Base-by-base conservation (phyloP, 2,888 invertebrate species). In the Epinotia bilunana region DNA sequence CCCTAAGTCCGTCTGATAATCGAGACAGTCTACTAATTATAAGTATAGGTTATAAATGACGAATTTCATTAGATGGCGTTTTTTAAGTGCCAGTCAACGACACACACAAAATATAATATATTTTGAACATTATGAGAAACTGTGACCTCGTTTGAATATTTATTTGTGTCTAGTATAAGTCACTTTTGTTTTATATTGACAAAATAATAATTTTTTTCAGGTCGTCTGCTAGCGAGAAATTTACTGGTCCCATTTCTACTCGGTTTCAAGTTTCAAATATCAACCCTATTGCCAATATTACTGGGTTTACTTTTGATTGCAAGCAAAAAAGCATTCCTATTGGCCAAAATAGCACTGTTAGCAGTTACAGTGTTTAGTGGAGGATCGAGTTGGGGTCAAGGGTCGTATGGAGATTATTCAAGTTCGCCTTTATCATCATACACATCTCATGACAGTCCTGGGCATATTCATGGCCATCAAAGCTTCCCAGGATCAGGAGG, bases 191-290 rank as follows among this genome's bases (percentile, higher is more conserved):
- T 39, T 39, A 39, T 39, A 7, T 33, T 33, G 33, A 6, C 6
- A 0, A 33, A 6, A 6, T 71, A 18, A 57, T 74, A 77, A 28
- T 78, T 72, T 74, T 76, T 96, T 95, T 78, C 94, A 97, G 97
- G 96, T 79, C 95, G 96, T 20, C 89, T 97, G 39, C 83, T 97
- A 77, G 95, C 97, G 70, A 95, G 96, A 79, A 96, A 96, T 78
- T 95, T 97, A 73, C 83, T 97, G n/a, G 91, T 98, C 20, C 97
- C 97, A 33, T 95, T 97, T 81, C 94, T 98, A 1, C 93, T 97
- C 13, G 97, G 97, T 9, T 95, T 97, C 79, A 97, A 97, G 89
- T 97, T 98, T 84, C 97, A 97, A 83, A 90, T 97, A 61, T 95
- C 96, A 1, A 96, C 97, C 0, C 86, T 98, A 76, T 90, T 97